Conservation (phyloP, 2,797 vertebrate genomes). For the Allobates femoralis region DNA sequence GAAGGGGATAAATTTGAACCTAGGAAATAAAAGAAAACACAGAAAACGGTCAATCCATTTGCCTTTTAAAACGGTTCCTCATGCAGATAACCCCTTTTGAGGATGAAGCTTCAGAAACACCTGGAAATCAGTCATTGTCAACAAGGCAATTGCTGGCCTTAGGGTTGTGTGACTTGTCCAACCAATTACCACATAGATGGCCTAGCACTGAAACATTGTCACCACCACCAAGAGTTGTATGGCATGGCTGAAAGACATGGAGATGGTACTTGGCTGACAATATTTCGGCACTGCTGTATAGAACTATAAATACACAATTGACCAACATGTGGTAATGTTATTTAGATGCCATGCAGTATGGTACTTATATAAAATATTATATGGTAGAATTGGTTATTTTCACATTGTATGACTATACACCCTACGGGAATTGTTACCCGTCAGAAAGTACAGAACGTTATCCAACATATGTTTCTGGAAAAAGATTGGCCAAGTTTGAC, state of each 20-base stretch:
- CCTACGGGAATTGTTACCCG: background rate
- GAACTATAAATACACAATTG: background rate
- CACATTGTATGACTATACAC: background rate
- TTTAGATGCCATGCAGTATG: no score
- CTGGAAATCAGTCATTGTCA: background rate
- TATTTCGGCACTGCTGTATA: background rate
- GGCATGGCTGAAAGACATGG: background rate
- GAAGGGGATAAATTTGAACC: conserved; percentile 54
- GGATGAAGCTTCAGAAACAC: background rate
- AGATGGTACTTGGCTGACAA: background rate
- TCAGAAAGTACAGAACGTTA: background rate
- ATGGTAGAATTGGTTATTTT: no score
- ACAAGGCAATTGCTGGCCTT: background rate
- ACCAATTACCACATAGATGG: background rate
- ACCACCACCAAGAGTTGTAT: background rate
- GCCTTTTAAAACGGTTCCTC: background rate
- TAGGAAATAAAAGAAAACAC: conserved; percentile 14
- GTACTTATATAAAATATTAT: no score
- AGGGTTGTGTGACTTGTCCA: background rate
- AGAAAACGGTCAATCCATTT: background rate
- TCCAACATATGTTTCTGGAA: background rate
- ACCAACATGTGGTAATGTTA: no score
- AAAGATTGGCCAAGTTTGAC: background rate
- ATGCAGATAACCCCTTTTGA: background rate
- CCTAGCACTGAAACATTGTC: no score